A percentile compares a stretch with the other conserved stretches of the same genome.
Conservation (phyloP, 2,888 invertebrate genomes). For the Blomia tropicalis region DNA sequence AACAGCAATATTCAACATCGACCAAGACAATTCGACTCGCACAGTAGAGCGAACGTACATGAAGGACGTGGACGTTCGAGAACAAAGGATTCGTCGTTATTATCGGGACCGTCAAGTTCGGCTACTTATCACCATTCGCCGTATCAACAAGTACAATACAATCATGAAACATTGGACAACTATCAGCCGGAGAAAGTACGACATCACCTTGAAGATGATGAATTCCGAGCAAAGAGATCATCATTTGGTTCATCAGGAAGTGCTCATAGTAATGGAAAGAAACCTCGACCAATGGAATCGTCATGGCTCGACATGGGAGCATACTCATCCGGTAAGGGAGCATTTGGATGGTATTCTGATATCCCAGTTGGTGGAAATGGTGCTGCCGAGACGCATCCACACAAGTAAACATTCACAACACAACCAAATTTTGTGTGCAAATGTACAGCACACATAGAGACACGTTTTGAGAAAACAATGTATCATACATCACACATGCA, state of each 20-base stretch:
- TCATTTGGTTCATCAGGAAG: too few relatives aligned
- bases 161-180: too few relatives aligned
- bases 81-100: background rate
- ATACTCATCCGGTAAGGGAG: slow-evolving; percentile 28
- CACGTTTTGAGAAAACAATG: too few relatives aligned
- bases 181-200: background rate
- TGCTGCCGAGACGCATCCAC: too few relatives aligned
- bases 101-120: background rate
- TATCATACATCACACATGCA: too few relatives aligned
- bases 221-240: background rate
- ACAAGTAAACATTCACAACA: background rate
- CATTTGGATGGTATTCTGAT: slow-evolving; percentile 30
- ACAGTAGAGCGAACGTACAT: background rate
- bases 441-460: too few relatives aligned
- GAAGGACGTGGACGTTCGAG: background rate
- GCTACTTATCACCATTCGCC: background rate
- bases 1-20: background rate
- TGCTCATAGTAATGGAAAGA: background rate
- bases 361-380: background rate
- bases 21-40: too few relatives aligned
- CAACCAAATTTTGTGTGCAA: too few relatives aligned
- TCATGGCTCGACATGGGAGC: slow-evolving; percentile 30
- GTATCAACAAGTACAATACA: background rate
- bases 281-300: background rate
- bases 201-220: background rate